phyloP scores from a whole-genome alignment of 2,797 vertebrate genomes.

The Myripristis jacobus region DNA sequence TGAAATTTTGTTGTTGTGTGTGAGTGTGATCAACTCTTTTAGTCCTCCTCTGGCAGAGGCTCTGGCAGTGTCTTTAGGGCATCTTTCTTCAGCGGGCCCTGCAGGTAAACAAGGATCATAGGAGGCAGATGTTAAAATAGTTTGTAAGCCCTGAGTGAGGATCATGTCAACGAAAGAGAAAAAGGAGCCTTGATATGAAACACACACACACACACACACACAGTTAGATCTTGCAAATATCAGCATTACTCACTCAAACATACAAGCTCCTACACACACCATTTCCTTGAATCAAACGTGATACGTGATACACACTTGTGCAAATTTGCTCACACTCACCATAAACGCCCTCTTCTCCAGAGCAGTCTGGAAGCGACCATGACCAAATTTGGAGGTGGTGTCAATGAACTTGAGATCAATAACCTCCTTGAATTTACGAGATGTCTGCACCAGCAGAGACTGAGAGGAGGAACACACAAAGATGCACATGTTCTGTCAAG shows the following conservation, averaged over 20 bases:
- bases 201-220: background rate
- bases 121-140: slow-evolving; percentile 19
- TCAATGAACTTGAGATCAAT: slow-evolving; percentile 96
- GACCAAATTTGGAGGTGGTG: slow-evolving; percentile 95
- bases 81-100: slow-evolving; percentile 95
- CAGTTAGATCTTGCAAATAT: background rate
- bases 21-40: slow-evolving; percentile 29
- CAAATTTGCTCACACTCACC: slow-evolving; percentile 81
- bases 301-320: slow-evolving; percentile 10
- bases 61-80: slow-evolving; percentile 78
- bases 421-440: slow-evolving; percentile 84
- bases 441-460: slow-evolving; percentile 90
- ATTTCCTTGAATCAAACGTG: no score
- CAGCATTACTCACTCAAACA: background rate
- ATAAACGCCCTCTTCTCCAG: slow-evolving; percentile 94
- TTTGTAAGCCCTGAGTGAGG: background rate
- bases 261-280: background rate
- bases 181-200: background rate
- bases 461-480: slow-evolving; percentile 59
- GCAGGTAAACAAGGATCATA: slow-evolving; percentile 38
- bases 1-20: slow-evolving; percentile 42
- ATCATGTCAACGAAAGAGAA: background rate
- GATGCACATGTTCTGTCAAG: background rate
- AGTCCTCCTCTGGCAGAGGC: slow-evolving; percentile 74
- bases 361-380: slow-evolving; percentile 92